Percentiles rank a stretch among this genome's conserved stretches.
These are phyloP conservation scores for Gisinianus flammeolus DNA, from an alignment of 2,888 invertebrate genomes.

Conservation along the genomic window DNA sequence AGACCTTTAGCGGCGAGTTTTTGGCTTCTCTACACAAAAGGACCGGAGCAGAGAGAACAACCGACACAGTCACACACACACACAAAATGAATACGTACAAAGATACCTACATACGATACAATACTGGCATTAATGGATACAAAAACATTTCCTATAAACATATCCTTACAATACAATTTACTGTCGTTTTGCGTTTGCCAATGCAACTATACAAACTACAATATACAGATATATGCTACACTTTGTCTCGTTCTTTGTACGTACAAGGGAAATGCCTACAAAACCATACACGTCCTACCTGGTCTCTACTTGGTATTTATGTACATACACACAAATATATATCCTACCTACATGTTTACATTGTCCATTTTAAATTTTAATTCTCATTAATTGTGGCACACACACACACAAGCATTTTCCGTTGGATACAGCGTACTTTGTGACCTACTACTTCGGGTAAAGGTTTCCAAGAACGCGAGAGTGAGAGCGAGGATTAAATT, in stretches of 20 bases:
- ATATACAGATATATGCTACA: background rate
- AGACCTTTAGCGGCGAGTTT: slow-evolving; percentile 53
- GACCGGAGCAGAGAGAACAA: background rate
- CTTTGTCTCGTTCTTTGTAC: background rate
- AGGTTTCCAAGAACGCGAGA: too few species aligned
- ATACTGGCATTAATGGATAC: background rate
- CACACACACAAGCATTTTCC: slow-evolving; percentile 7
- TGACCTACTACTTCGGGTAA: too few species aligned
- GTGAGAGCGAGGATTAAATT: too few species aligned
- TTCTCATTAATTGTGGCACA: too few species aligned
- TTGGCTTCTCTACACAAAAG: slow-evolving; percentile 48
- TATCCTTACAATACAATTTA: background rate
- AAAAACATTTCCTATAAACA: background rate
- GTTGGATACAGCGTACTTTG: too few species aligned
- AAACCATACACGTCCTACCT: too few species aligned
- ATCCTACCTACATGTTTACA: too few species aligned
- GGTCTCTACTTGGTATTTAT: too few species aligned
- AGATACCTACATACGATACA: background rate
- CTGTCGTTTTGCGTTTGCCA: background rate
- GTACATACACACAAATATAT: too few species aligned
- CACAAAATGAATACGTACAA: background rate
- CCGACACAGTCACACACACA: background rate
- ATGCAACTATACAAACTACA: slow-evolving; percentile 9
- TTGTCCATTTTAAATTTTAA: too few species aligned
- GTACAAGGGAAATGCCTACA: too few species aligned